Evolutionary conservation across 2,113 vertebrate genomes (phyloP), one percentile per base, ranked within the genome.

Genomic region (Lepus americanus): DNA sequence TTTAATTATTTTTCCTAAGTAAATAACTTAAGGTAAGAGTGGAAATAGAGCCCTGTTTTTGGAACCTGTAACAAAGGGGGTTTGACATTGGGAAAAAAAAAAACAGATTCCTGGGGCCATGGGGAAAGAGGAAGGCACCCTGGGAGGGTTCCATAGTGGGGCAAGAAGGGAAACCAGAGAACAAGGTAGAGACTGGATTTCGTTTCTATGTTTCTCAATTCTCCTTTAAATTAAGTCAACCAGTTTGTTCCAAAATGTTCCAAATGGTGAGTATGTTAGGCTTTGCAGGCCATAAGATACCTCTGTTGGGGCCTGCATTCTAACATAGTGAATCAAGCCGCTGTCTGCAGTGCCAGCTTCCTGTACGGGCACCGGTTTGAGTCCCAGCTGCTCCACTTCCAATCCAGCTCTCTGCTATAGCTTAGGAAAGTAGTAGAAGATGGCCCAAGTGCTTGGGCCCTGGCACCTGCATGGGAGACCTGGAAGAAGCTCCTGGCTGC

Each of bases 141-240:
- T 84, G 31, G 31, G 51, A 59, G 82, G 20, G 14, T 39, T 76
- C n/a, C 66, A 3, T 22, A 31, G 11, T 83, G 33, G 36, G 61
- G 7, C 53, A 69, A 67, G 36, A 76, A 95, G 74, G 70, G 53
- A 85, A 91, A 67, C 20, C 33, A 82, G n/a, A 92, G 23, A 44
- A 74, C 31, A 17, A 84, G 86, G 55, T 10, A 69, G 69, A 64
- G 12, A 59, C 8, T 87, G 39, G 72, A 31, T 94, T 91, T 95
- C 31, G 80, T 86, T 89, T 92, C 39, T 51, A 29, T 59, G 39
- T 80, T 66, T 85, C 90, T 90, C 27, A n/a, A 2, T 20, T 85
- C 85, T 63, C 29, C 27, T 95, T 90, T 83, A 64, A 88, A 81
- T 80, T 25, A 49, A 25, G 29, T 87, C 70, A 83, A 64, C 55